Percentiles rank a stretch among this genome's conserved stretches.
Evolutionary conservation across 2,797 vertebrate genomes (phyloP).

Genomic region (Trachurus trachurus): DNA sequence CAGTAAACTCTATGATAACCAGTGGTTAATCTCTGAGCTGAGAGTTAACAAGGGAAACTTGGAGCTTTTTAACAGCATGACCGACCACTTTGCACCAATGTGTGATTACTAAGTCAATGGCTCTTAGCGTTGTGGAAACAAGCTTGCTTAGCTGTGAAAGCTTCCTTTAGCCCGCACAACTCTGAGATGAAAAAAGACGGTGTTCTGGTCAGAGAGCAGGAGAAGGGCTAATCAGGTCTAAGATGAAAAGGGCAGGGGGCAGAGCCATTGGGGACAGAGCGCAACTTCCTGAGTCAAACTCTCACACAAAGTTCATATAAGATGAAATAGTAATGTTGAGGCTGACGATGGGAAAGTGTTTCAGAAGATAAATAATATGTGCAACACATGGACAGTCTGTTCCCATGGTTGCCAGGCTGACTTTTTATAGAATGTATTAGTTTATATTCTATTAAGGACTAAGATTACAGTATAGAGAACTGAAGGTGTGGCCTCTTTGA

Average conservation of each 20-base stretch:
- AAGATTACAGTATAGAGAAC: no score
- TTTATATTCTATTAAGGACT: no score
- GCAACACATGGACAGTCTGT: no score
- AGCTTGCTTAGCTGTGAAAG: constrained; percentile 16
- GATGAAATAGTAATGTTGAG: no score
- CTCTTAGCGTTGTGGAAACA: constrained; percentile 23
- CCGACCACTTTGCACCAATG: constrained; percentile 11
- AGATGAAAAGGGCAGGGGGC: neutral
- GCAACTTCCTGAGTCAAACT: neutral
- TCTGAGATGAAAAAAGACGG: neutral
- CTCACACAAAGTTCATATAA: no score
- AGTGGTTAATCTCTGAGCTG: no score
- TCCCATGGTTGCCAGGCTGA: no score
- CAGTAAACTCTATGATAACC: no score
- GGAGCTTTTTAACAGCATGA: constrained; percentile 27
- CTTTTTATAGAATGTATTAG: no score
- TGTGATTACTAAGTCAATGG: neutral
- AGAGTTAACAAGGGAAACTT: neutral
- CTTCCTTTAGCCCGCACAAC: neutral
- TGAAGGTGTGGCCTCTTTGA: no score
- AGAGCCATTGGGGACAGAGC: no score
- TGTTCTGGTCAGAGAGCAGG: constrained; percentile 4
- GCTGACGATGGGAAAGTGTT: neutral
- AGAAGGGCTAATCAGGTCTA: neutral
- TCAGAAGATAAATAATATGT: no score